Conservation (phyloP, 1,140 invertebrate genomes). For the Aleiodes sp. region DNA sequence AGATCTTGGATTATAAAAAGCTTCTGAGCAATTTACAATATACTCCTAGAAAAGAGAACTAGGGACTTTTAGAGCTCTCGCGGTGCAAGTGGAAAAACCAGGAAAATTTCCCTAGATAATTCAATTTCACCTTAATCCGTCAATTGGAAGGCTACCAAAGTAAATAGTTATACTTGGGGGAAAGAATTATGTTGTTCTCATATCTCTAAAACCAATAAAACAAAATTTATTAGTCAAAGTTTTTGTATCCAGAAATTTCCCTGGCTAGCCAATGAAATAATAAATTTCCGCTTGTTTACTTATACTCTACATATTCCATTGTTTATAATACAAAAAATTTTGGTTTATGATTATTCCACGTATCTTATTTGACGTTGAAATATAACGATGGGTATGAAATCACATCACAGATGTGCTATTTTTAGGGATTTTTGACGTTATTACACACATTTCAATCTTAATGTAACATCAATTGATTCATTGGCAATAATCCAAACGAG, state of each 20-base stretch:
- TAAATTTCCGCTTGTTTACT: neutral
- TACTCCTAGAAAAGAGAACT: neutral
- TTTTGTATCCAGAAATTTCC: neutral
- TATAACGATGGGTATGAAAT: neutral
- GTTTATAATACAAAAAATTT: neutral
- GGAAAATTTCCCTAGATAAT: neutral
- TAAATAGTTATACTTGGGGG: too few relatives aligned
- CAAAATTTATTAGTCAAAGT: neutral
- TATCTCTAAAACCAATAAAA: neutral
- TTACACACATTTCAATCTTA: neutral
- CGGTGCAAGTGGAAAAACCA: neutral
- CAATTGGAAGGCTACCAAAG: neutral
- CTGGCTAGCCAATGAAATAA: neutral
- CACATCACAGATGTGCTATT: neutral
- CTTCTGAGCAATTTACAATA: neutral
- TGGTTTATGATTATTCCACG: neutral
- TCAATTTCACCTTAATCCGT: too few relatives aligned
- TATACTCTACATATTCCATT: neutral
- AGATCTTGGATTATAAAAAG: neutral
- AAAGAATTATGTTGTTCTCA: too few relatives aligned
- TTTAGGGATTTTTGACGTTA: neutral
- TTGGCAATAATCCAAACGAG: conserved; percentile 34
- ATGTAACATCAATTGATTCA: conserved; percentile 37
- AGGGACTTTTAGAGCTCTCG: neutral
- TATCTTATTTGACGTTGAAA: neutral